These are phyloP conservation scores for Mesochorus sp. DNA, from an alignment of 2,888 invertebrate genomes.

Conservation along the genomic window DNA sequence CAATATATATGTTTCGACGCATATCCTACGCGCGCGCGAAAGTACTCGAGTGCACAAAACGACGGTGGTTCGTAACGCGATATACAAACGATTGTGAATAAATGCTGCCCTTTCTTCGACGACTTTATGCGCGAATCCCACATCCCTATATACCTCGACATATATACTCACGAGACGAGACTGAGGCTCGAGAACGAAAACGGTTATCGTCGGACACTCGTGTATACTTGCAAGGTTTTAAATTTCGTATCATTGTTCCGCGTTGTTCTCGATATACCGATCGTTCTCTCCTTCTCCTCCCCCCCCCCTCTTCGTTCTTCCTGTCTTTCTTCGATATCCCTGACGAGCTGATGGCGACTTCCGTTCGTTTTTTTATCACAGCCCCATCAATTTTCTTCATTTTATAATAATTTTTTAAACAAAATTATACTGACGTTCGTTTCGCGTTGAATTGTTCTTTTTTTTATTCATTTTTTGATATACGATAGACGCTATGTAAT, in stretches of 20 bases:
- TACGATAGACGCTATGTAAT: background rate
- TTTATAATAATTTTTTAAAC: conserved; percentile 7
- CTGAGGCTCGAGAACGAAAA: conserved; percentile 61
- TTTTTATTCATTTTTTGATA: background rate
- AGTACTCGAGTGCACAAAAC: conserved; percentile 32
- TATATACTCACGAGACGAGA: conserved; percentile 15
- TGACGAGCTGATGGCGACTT: conserved; percentile 11
- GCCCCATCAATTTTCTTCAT: too few relatives aligned
- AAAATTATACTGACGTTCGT: too few relatives aligned
- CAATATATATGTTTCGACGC: conserved; percentile 35
- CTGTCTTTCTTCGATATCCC: background rate
- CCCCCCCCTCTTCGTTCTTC: background rate
- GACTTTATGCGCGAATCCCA: conserved; percentile 1
- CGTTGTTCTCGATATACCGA: conserved; percentile 59
- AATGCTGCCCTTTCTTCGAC: background rate
- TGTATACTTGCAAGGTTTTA: conserved; percentile 50
- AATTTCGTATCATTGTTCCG: conserved; percentile 58
- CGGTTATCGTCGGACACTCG: conserved; percentile 59
- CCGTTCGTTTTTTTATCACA: conserved; percentile 34
- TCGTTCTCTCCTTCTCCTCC: conserved; percentile 34
- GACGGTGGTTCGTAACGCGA: conserved; percentile 54
- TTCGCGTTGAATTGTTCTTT: background rate
- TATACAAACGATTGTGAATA: conserved; percentile 49
- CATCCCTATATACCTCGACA: conserved; percentile 39
- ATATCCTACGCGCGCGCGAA: conserved; percentile 51